Base-by-base conservation (phyloP, 2,888 invertebrate species). In the Hirtodrosophila trivittata region DNA sequence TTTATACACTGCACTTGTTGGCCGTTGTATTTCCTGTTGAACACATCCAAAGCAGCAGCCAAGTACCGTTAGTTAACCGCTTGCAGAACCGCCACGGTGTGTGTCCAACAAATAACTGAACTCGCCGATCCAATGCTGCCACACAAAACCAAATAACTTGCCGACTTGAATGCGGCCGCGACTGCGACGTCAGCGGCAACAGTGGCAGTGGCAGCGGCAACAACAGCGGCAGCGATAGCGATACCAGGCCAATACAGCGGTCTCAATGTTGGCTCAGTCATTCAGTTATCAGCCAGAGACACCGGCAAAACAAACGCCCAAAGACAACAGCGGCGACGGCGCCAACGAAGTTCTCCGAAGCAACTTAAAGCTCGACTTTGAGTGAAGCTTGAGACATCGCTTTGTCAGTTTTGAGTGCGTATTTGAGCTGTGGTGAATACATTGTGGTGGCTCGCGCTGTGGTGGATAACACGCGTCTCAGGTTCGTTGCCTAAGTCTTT, bases 91-190 rank as follows among this genome's bases (percentile, higher is more conserved):
- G 72, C 57, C 63, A 72, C 81, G 85, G 73, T 72, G 78, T 78
- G 71, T 82, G 84, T 85, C 80, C 89, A 83, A 86, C 84, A 70
- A 81, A 78, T 83, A 84, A 89, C 88, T 89, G 87, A 87, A 82
- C 68, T 69, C 76, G 74, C 72, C 78, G 73, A 70, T 73, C 67
- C 77, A 86, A 77, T 85, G 87, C 70, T 75, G 84, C 75, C 66
- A 77, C 88, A 88, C 84, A 88, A 89, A 88, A 88, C 71, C 83
- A 80, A 81, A 83, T 66, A 58, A 68, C 37, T 57, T 62, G 55
- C 60, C 58, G 54, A 66, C 66, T 66, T 63, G 52, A 58, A 57
- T 67, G 55, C 50, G 47, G 56, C 43, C 42, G 30, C 49, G 50
- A 33, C 59, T 41, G 18, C 52, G 47, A 37, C 50, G 41, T 37